phyloP scores from a whole-genome alignment of 2,113 vertebrate genomes.

The Zingel zingel region DNA sequence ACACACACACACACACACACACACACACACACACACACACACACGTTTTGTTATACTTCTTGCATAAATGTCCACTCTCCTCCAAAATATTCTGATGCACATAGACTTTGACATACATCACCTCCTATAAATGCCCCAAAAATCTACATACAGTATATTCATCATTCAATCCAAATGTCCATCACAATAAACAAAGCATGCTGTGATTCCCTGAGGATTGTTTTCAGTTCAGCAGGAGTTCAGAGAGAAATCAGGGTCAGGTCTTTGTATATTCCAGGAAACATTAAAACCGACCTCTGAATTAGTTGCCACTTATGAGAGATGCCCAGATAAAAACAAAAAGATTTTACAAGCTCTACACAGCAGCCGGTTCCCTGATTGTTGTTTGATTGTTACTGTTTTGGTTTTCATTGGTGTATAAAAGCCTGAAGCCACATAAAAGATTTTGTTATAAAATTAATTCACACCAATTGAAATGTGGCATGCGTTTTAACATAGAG shows the following conservation, averaged over 20 bases:
- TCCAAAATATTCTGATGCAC: conserved; percentile 11
- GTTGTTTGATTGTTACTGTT: conserved; percentile 1
- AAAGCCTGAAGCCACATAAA: conserved; percentile 26
- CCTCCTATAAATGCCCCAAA: neutral
- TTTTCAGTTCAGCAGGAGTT: conserved; percentile 41
- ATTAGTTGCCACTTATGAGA: conserved; percentile 31
- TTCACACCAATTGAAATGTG: neutral
- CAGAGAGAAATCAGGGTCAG: conserved; percentile 27
- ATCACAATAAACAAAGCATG: neutral
- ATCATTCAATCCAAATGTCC: neutral
- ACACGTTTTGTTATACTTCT: conserved; percentile 2
- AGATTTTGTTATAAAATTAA: neutral
- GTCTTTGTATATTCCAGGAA: conserved; percentile 38
- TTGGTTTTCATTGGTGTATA: neutral
- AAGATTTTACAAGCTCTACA: conserved; percentile 1
- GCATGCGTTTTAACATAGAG: neutral
- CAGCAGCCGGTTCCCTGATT: neutral
- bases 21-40: neutral
- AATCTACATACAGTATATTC: neutral
- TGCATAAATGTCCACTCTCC: conserved; percentile 8
- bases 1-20: neutral
- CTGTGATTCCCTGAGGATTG: conserved; percentile 15
- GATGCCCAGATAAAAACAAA: conserved; percentile 12
- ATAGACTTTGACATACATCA: neutral
- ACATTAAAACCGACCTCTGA: conserved; percentile 10